A percentile compares a stretch with the other conserved stretches of the same genome.
These are phyloP conservation scores for Trematocara nigrifrons DNA, from an alignment of 2,113 vertebrate genomes.

Conservation along the genomic window DNA sequence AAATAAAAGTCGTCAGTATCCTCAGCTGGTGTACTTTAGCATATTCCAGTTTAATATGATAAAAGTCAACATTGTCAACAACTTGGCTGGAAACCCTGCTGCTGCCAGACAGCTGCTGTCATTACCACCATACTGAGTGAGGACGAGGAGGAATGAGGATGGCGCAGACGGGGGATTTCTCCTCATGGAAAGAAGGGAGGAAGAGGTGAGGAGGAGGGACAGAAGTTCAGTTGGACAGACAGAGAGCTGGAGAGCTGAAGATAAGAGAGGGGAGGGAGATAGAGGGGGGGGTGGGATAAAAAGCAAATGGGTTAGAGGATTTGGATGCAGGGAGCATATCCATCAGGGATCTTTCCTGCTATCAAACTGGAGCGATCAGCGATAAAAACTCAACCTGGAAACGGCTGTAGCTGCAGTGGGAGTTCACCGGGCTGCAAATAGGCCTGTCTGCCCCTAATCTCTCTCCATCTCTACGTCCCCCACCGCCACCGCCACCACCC, in stretches of 20 bases:
- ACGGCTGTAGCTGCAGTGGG: slow-evolving; percentile 52
- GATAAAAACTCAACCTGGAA: slow-evolving; percentile 62
- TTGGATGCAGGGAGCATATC: slow-evolving; percentile 53
- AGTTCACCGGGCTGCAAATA: slow-evolving; percentile 53
- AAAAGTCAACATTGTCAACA: not conserved
- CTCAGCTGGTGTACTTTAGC: not conserved
- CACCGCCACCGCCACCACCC: not conserved
- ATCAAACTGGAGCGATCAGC: slow-evolving; percentile 60
- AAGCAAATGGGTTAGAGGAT: slow-evolving; percentile 47
- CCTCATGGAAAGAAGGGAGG: not conserved
- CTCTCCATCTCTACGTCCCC: not conserved
- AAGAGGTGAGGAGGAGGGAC: slow-evolving; percentile 29
- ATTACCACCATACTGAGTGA: not conserved
- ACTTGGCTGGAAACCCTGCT: not conserved
- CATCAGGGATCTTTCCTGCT: slow-evolving; percentile 49
- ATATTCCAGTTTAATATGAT: not conserved
- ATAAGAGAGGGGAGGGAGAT: slow-evolving; percentile 33
- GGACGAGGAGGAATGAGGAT: not conserved
- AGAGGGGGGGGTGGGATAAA: not conserved
- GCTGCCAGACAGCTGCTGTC: not conserved
- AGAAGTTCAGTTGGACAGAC: slow-evolving; percentile 61
- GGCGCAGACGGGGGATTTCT: not conserved
- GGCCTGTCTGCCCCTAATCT: slow-evolving; percentile 12
- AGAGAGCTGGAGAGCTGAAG: slow-evolving; percentile 45
- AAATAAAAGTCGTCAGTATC: not conserved